Percentiles rank a stretch among this genome's conserved stretches.
Evolutionary conservation across 2,113 vertebrate species (phyloP).

Genomic region (Axis porcinus): DNA sequence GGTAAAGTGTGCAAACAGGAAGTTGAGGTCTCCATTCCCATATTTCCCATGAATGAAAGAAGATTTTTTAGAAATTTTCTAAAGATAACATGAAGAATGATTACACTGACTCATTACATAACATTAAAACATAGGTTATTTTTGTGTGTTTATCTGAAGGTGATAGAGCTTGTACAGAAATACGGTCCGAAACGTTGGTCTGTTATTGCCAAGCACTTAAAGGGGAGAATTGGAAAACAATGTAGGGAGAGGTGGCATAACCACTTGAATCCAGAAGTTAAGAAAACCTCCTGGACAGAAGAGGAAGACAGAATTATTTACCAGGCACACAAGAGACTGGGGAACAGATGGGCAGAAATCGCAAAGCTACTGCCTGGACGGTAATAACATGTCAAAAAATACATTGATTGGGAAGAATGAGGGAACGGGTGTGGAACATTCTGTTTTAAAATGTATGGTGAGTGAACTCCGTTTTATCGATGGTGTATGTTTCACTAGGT

Average conservation of each 20-base stretch:
- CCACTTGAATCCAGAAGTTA: slow-evolving; percentile 99
- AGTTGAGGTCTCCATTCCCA: neutral
- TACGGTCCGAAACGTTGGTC: slow-evolving; percentile 99
- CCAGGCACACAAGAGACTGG: slow-evolving; percentile 98
- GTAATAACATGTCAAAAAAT: slow-evolving; percentile 80
- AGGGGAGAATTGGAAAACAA: slow-evolving; percentile 98
- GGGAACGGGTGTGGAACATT: slow-evolving; percentile 51
- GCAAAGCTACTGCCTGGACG: slow-evolving; percentile 98
- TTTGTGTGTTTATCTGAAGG: slow-evolving; percentile 88
- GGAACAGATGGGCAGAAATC: slow-evolving; percentile 99
- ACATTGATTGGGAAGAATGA: slow-evolving; percentile 63
- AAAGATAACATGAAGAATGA: slow-evolving; percentile 63
- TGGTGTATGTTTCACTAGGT: neutral
- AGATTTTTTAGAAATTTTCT: slow-evolving; percentile 64
- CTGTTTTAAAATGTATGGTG: slow-evolving; percentile 42
- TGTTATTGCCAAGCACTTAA: slow-evolving; percentile 98
- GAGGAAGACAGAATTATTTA: slow-evolving; percentile 99
- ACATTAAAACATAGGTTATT: slow-evolving; percentile 77
- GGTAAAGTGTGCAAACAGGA: slow-evolving; percentile 52
- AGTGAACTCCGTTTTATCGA: slow-evolving; percentile 32
- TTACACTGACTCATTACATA: slow-evolving; percentile 67
- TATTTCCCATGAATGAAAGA: slow-evolving; percentile 45
- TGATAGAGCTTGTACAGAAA: slow-evolving; percentile 99
- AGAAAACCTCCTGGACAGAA: slow-evolving; percentile 99
- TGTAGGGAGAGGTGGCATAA: slow-evolving; percentile 99